phyloP scores from a whole-genome alignment of 2,888 invertebrate species.

The Bellardia pandia region DNA sequence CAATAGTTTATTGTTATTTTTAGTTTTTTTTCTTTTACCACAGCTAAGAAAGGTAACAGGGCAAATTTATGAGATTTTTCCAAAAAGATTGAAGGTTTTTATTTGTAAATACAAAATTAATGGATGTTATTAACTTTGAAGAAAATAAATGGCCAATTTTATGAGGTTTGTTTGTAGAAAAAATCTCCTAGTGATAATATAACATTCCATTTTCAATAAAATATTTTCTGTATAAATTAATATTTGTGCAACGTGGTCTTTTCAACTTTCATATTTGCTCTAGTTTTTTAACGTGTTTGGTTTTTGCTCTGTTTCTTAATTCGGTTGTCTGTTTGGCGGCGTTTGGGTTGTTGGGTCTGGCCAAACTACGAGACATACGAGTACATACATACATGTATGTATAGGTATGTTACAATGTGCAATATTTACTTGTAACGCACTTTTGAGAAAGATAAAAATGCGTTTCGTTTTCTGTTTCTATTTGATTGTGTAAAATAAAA shows the following conservation, averaged over 20 bases:
- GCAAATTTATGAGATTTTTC: conserved; percentile 41
- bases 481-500: neutral
- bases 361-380: conserved; percentile 7
- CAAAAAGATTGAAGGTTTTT: conserved; percentile 1
- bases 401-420: too few relatives aligned
- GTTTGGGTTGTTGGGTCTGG: conserved; percentile 42
- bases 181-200: neutral
- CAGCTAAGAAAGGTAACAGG: neutral
- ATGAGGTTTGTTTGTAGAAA: conserved; percentile 18
- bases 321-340: conserved; percentile 16
- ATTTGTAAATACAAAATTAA: neutral
- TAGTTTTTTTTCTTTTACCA: conserved; percentile 11
- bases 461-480: conserved; percentile 18
- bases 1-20: conserved; percentile 5
- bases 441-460: conserved; percentile 45
- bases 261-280: conserved; percentile 70
- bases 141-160: neutral
- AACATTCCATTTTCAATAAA: conserved; percentile 4
- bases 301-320: conserved; percentile 44
- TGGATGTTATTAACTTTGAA: neutral
- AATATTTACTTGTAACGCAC: conserved; percentile 29
- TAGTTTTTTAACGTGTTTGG: conserved; percentile 60
- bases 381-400: too few relatives aligned
- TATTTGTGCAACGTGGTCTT: conserved; percentile 39
- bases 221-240: neutral